phyloP scores from a whole-genome alignment of 1,140 invertebrate genomes.

The Battus philenor region DNA sequence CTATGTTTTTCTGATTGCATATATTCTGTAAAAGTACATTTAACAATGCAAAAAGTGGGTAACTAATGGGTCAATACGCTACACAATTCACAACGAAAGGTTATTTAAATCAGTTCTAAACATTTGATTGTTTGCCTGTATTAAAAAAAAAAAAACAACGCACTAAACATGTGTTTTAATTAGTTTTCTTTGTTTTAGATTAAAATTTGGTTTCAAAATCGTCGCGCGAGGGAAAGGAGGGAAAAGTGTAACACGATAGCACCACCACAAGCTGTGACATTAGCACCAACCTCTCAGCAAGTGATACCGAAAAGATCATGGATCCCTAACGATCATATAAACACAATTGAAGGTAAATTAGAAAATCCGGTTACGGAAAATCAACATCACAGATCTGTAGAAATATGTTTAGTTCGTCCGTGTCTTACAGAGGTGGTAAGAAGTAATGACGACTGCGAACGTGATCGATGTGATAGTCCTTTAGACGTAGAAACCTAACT shows the following conservation, averaged over 20 bases:
- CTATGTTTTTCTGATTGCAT: too few species aligned
- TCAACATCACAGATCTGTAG: background rate
- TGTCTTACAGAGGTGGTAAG: too few species aligned
- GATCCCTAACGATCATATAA: constrained; percentile 11
- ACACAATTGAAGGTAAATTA: constrained; percentile 4
- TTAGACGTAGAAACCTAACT: constrained; percentile 50
- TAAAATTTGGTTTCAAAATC: constrained; percentile 88
- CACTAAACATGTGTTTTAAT: too few species aligned
- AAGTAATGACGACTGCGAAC: constrained; percentile 23
- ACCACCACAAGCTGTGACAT: constrained; percentile 40
- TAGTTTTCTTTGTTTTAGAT: constrained; percentile 72
- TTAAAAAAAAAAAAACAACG: too few species aligned
- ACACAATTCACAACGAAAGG: too few species aligned
- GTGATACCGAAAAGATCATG: constrained; percentile 14
- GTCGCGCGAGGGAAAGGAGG: constrained; percentile 81
- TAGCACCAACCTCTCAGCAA: constrained; percentile 34
- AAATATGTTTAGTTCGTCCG: background rate
- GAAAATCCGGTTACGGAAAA: background rate
- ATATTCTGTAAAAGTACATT: too few species aligned
- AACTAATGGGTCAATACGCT: too few species aligned
- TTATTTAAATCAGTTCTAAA: too few species aligned
- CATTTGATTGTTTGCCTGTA: too few species aligned
- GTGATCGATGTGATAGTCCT: constrained; percentile 35
- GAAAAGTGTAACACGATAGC: constrained; percentile 62
- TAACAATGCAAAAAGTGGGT: too few species aligned